phyloP scores from a whole-genome alignment of 1,140 invertebrate genomes.

The Trichonephila clavipes region DNA sequence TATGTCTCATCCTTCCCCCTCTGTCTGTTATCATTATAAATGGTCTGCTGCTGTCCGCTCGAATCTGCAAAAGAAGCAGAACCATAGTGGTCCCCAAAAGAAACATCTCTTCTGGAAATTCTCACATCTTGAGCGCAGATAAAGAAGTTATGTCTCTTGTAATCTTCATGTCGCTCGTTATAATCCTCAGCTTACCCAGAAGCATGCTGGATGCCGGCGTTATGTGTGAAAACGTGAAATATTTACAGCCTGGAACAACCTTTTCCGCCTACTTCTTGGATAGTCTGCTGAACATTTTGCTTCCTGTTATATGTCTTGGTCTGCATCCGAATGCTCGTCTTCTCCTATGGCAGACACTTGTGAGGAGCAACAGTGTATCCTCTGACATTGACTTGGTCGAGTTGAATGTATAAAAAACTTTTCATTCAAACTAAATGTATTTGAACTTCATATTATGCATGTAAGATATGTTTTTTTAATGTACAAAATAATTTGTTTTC shows the following conservation, averaged over 20 bases:
- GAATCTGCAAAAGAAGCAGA: background rate
- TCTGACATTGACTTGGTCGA: background rate
- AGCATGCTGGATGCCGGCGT: background rate
- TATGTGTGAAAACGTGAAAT: background rate
- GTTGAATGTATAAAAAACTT: background rate
- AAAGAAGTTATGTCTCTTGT: constrained; percentile 38
- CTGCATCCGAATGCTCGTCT: background rate
- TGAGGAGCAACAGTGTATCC: background rate
- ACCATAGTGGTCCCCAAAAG: background rate
- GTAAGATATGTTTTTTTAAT: background rate
- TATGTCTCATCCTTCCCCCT: constrained; percentile 38
- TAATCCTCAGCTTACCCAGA: background rate
- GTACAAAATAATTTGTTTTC: background rate
- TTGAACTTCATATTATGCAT: too few relatives aligned
- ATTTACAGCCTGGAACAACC: background rate
- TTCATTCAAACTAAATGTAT: background rate
- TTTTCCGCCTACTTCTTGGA: constrained; percentile 47
- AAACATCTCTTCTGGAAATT: background rate
- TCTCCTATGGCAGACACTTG: background rate
- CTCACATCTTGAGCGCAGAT: background rate
- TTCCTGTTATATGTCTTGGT: constrained; percentile 13
- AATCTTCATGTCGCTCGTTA: background rate
- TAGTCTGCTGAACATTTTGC: constrained; percentile 13
- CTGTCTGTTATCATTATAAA: background rate
- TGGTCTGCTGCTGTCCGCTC: background rate